Evolutionary conservation across 2,113 vertebrate genomes (phyloP), one percentile per base, ranked within the genome.

Genomic region (Theropithecus gelada): DNA sequence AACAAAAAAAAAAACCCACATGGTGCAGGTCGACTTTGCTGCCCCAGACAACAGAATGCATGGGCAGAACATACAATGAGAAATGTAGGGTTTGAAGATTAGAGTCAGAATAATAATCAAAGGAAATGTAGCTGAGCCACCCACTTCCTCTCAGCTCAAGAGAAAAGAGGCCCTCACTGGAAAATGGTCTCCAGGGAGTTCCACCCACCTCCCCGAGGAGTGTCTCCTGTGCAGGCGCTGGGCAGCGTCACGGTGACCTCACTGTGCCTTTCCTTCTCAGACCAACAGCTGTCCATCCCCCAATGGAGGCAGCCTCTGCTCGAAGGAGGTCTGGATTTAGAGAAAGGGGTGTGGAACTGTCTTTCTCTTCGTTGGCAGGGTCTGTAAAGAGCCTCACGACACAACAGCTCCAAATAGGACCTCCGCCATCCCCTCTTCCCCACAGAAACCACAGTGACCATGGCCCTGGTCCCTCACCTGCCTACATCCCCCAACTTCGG

Each of bases 121-220:
- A 98, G 98, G 97, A 98, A 98, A 97, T 5, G 0, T 22, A 9
- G 59, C 59, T 32, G 59, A 97, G 94, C 83, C 88, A 94, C 86
- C 45, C 61, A 2, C 95, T 87, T 97, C 97, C 96, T 97, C 87
- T 64, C 10, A 52, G 82, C 32, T 83, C 88, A 35, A 48, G 20
- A 66, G 5, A 64, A 50, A 55, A 82, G 82, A 50, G 59, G 35
- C 38, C 50, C 0, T 64, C 27, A 2, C 61, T 64, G 27, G 61
- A 64, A 30, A 64, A 64, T 64, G 30, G 48, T 12, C 68, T 52
- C 66, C 66, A 38, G 83, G 11, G 38, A 52, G 32, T 14, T 64
- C 94, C 35, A 32, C n/a, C 27, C 70, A 18, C 76, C 83, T 17
- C 22, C 61, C 85, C 1, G 0, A 30, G 61, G 70, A 40, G 22